Base-by-base conservation (phyloP, 2,113 vertebrate genomes). In the Seriola aureovittata region DNA sequence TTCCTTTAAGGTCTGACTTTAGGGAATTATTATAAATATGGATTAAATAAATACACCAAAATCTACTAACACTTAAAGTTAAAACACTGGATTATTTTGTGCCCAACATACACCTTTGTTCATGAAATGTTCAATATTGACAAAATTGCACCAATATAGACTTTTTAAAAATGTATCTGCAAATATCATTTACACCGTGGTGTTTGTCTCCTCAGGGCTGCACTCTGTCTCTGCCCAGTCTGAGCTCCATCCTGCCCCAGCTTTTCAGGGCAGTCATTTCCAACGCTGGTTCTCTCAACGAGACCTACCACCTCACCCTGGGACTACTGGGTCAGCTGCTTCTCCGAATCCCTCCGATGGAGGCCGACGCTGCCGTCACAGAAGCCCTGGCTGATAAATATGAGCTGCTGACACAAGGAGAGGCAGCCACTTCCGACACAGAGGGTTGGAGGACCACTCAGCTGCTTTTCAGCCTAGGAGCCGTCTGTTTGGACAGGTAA, bases 401-500 rank as follows among this genome's bases (percentile, higher is more conserved):
- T 23, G 96, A 93, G 67, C 84, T 97, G 36, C 95, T 97, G 69
- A 86, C 95, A 4, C 89, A 94, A 6, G 96, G 94, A 68, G 97
- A 98, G 58, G 94, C 85, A 10, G 78, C 77, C 0, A 85, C 92
- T 23, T 10, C 93, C 0, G 88, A 96, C 73, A 95, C 94, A 1
- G 94, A 95, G 17, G 98, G 98, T 63, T 99, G 98, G 98, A 98
- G 97, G 93, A 99, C 97, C 64, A 97, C 95, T 3, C 98, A 98
- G 85, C 95, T 99, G 83, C 96, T 99, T 0, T 99, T 99, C 91
- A 97, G 97, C 85, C 94, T 99, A 6, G 98, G 98, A 66, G 97
- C 98, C 0, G 96, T 98, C 67, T 99, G 97, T 86, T 94, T 99
- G 63, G 97, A 99, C 96, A 99, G 98, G 98, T 99, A 90, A 75